Evolutionary conservation across 2,888 invertebrate genomes (phyloP).

Genomic region (Yponomeuta malinellus): DNA sequence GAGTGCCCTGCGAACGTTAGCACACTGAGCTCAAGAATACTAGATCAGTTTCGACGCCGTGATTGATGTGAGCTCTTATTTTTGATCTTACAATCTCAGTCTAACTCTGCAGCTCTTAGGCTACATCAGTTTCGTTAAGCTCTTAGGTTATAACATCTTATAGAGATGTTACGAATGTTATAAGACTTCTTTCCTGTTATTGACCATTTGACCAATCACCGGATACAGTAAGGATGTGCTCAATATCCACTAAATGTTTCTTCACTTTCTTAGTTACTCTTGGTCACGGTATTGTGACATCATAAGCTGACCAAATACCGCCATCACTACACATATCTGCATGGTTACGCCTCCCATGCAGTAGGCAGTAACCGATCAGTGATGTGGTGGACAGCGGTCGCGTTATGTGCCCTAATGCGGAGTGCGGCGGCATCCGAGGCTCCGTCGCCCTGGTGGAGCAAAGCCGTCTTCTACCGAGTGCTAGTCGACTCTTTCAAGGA

Average conservation of each 20-base stretch:
- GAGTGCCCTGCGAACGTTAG: neutral
- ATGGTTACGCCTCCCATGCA: neutral
- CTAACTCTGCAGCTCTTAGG: neutral
- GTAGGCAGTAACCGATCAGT: conserved; percentile 4
- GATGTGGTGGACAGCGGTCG: conserved; percentile 6
- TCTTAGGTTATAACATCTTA: no score
- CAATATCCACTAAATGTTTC: no score
- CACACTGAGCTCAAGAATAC: neutral
- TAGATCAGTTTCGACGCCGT: neutral
- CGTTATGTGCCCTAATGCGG: conserved; percentile 19
- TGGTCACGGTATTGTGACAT: no score
- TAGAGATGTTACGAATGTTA: no score
- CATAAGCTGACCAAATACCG: neutral
- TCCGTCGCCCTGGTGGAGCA: conserved; percentile 82
- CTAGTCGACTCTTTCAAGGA: conserved; percentile 91
- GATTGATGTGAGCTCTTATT: neutral
- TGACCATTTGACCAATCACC: no score
- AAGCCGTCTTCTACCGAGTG: conserved; percentile 87
- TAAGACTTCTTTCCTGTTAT: no score
- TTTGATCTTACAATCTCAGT: neutral
- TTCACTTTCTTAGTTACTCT: no score
- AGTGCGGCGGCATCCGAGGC: conserved; percentile 14
- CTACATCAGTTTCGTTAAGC: no score
- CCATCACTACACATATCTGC: neutral
- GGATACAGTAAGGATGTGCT: no score